phyloP scores from a whole-genome alignment of 2,888 invertebrate genomes.

The Cordilura impudica region DNA sequence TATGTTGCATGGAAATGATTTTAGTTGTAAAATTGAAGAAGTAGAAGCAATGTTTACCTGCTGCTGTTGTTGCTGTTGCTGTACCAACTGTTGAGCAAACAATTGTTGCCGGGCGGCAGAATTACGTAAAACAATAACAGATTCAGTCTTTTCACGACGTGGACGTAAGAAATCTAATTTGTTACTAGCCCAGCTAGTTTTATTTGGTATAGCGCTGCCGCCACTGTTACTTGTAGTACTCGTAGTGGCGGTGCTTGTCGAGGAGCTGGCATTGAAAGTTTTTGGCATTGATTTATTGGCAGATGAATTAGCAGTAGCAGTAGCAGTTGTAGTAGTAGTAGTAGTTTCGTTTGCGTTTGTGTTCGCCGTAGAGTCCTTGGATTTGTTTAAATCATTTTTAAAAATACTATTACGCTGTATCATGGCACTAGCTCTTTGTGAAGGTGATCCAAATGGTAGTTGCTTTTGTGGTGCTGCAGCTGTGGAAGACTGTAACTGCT shows the following conservation, averaged over 20 bases:
- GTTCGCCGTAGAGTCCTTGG: conserved; percentile 48
- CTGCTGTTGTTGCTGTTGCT: conserved; percentile 68
- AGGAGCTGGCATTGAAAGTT: conserved; percentile 39
- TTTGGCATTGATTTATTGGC: conserved; percentile 43
- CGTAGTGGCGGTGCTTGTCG: conserved; percentile 41
- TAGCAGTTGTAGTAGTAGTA: no score
- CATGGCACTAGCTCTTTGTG: conserved; percentile 84
- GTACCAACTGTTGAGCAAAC: conserved; percentile 68
- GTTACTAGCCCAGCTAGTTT: conserved; percentile 75
- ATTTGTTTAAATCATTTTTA: conserved; percentile 63
- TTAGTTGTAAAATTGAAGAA: conserved; percentile 63
- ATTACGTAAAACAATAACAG: conserved; percentile 88
- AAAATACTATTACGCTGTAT: conserved; percentile 81
- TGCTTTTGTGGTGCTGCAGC: conserved; percentile 76
- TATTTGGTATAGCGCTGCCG: conserved; percentile 66
- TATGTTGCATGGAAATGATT: conserved; percentile 16
- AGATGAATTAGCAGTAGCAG: background rate
- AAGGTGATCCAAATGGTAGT: conserved; percentile 52
- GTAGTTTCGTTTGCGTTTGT: conserved; percentile 17
- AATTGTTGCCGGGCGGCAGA: conserved; percentile 79
- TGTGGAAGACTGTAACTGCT: conserved; percentile 73
- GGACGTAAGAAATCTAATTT: conserved; percentile 81
- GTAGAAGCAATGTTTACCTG: conserved; percentile 70
- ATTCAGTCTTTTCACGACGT: conserved; percentile 92
- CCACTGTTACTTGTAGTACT: conserved; percentile 15